Percentiles rank a stretch among this genome's conserved stretches.
Evolutionary conservation across 2,113 vertebrate genomes (phyloP).

Genomic region (Anolis carolinensis): DNA sequence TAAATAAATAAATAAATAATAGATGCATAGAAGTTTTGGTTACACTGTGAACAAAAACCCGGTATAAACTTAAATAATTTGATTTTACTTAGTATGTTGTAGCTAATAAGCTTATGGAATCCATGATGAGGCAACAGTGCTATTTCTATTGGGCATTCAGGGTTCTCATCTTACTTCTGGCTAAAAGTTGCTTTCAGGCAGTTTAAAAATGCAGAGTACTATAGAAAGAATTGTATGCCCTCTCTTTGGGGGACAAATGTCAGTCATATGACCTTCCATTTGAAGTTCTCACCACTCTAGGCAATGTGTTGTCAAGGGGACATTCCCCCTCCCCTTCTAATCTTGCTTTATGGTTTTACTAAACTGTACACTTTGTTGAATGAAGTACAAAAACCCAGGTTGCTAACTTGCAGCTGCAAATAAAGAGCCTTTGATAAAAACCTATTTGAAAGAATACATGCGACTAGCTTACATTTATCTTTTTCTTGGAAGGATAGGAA

Average conservation of each 20-base stretch:
- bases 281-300: slow-evolving; percentile 58
- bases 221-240: slow-evolving; percentile 60
- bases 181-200: slow-evolving; percentile 54
- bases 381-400: slow-evolving; percentile 32
- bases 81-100: slow-evolving; percentile 3
- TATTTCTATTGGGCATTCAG: slow-evolving; percentile 41
- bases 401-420: slow-evolving; percentile 62
- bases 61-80: slow-evolving; percentile 11
- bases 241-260: slow-evolving; percentile 65
- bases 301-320: slow-evolving; percentile 68
- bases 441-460: slow-evolving; percentile 53
- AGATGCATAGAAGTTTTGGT: background rate
- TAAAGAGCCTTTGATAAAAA: slow-evolving; percentile 71
- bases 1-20: too few species aligned
- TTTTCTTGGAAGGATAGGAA: background rate
- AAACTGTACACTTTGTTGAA: slow-evolving; percentile 48
- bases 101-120: slow-evolving; percentile 4
- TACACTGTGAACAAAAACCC: slow-evolving; percentile 16
- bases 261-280: slow-evolving; percentile 67
- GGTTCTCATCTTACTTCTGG: slow-evolving; percentile 17
- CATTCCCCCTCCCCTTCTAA: slow-evolving; percentile 46
- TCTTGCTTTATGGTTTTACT: slow-evolving; percentile 50
- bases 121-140: background rate
- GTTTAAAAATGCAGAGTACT: slow-evolving; percentile 56
- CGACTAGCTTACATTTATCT: slow-evolving; percentile 47